A percentile compares a stretch with the other conserved stretches of the same genome.
phyloP scores from a whole-genome alignment of 2,113 vertebrate genomes.

The Gnathonemus longibarbis region DNA sequence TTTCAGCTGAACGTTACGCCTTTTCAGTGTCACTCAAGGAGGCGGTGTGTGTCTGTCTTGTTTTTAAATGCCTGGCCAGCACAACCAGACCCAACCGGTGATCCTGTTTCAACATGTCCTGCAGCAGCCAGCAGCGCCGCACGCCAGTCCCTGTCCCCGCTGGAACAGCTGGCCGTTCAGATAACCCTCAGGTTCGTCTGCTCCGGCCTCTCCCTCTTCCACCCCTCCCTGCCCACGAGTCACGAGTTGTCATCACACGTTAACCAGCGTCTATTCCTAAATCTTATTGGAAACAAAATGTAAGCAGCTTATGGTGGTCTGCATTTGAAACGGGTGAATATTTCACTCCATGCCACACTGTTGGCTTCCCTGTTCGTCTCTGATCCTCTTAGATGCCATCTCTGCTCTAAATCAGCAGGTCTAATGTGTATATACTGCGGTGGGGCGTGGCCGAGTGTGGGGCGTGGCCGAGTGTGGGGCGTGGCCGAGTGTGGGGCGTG shows the following conservation, averaged over 20 bases:
- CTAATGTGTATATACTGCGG: neutral
- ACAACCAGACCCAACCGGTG: neutral
- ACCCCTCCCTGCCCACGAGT: neutral
- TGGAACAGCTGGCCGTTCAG: conserved; percentile 68
- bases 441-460: no score
- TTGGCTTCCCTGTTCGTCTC: neutral
- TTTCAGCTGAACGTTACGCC: neutral
- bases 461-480: no score
- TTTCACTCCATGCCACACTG: neutral
- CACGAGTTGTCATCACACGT: neutral
- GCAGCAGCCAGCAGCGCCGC: conserved; percentile 51
- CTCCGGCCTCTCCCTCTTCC: neutral
- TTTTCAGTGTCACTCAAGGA: neutral
- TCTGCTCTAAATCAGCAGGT: no score
- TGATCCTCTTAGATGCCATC: neutral
- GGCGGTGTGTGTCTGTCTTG: neutral
- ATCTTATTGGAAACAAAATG: neutral
- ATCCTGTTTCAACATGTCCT: conserved; percentile 28
- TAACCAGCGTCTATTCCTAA: neutral
- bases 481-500: no score
- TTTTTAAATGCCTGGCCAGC: neutral
- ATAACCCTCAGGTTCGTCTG: conserved; percentile 64
- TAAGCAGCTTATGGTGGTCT: neutral
- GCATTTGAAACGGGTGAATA: neutral
- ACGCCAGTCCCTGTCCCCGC: conserved; percentile 56